Evolutionary conservation across 1,140 invertebrate genomes (phyloP).

Genomic region (Bombus vancouverensis): DNA sequence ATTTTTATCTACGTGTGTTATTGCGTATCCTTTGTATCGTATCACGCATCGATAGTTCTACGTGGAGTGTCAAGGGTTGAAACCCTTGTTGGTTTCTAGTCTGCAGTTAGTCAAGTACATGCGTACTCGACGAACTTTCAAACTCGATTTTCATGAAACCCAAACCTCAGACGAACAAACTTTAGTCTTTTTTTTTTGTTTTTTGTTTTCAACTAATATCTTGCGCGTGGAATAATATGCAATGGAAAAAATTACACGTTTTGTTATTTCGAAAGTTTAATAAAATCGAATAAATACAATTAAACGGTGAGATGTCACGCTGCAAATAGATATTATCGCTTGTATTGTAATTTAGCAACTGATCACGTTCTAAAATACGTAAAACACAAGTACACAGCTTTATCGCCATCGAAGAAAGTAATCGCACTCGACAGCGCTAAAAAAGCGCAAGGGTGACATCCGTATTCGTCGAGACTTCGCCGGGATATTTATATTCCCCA

Average conservation of each 20-base stretch:
- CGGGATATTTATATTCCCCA: conserved; percentile 27
- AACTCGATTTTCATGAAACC: not conserved
- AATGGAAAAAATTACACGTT: too few species aligned
- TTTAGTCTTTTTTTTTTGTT: too few species aligned
- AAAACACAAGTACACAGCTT: not conserved
- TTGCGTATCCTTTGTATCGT: not conserved
- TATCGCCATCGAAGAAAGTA: not conserved
- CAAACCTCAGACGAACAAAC: not conserved
- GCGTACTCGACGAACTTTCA: not conserved
- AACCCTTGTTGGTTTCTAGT: not conserved
- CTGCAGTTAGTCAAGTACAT: not conserved
- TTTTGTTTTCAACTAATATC: too few species aligned
- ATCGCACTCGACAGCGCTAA: not conserved
- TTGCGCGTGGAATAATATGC: too few species aligned
- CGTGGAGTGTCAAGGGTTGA: not conserved
- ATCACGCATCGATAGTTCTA: not conserved
- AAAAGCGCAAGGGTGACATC: not conserved
- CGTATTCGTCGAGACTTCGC: not conserved
- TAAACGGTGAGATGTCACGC: too few species aligned
- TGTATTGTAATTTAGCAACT: not conserved
- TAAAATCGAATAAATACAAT: too few species aligned
- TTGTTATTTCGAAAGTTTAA: not conserved
- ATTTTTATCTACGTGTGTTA: too few species aligned
- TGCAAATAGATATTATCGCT: not conserved
- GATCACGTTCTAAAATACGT: not conserved